Evolutionary conservation across 2,797 vertebrate genomes (phyloP).

Genomic region (Onychomys arenicola): DNA sequence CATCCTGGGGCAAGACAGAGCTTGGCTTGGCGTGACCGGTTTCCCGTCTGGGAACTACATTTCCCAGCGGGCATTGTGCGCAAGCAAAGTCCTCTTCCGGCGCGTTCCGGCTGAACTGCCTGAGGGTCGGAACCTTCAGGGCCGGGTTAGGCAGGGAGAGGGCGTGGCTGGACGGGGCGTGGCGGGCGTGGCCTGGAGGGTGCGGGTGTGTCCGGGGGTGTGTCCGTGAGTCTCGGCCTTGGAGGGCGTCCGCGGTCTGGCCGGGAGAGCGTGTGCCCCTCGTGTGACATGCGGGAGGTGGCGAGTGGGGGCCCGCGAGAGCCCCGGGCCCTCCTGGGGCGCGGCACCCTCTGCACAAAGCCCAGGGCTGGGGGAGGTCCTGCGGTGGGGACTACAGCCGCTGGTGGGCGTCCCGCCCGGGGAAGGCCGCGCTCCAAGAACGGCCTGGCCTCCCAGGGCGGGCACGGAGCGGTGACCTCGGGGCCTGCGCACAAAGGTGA

Average conservation of each 20-base stretch:
- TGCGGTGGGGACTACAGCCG: neutral
- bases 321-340: neutral
- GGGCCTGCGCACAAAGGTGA: constrained; percentile 57
- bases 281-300: neutral
- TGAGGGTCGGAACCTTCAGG: neutral
- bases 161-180: neutral
- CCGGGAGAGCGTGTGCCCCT: neutral
- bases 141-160: neutral
- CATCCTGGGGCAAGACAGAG: accelerated
- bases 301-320: neutral
- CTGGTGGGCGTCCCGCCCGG: neutral
- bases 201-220: neutral
- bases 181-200: neutral
- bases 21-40: accelerated
- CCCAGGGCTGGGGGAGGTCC: neutral
- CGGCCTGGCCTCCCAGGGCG: neutral
- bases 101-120: neutral
- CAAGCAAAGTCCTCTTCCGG: constrained; percentile 20
- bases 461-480: neutral
- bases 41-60: neutral
- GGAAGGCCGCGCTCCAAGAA: constrained; percentile 30
- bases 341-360: neutral
- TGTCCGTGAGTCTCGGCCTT: neutral
- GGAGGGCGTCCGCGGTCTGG: neutral
- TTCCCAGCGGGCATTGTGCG: constrained; percentile 57